These are phyloP conservation scores for Drosophila subsilvestris DNA, from an alignment of 2,888 invertebrate genomes.

Conservation along the genomic window DNA sequence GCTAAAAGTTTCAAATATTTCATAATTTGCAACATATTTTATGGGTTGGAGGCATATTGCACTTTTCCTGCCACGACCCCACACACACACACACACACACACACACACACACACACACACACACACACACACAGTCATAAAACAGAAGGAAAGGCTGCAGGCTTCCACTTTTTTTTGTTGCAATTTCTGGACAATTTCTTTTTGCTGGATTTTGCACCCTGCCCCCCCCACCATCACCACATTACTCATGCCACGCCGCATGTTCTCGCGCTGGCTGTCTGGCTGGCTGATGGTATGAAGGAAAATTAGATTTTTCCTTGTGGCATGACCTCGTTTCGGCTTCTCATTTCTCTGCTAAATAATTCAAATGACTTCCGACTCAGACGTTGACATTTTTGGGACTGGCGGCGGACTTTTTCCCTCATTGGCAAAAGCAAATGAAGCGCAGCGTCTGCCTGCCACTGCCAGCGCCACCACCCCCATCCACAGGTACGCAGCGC, in stretches of 20 bases:
- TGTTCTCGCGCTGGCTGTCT: not conserved
- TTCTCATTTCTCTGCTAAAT: constrained; percentile 56
- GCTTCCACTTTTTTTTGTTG: not conserved
- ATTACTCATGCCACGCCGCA: constrained; percentile 46
- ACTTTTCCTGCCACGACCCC: constrained; percentile 44
- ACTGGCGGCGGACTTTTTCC: not conserved
- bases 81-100: no score
- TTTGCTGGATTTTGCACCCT: constrained; percentile 4
- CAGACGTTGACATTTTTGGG: constrained; percentile 58
- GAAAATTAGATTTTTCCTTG: not conserved
- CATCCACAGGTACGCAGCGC: constrained; percentile 62
- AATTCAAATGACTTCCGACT: constrained; percentile 77
- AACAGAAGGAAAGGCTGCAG: not conserved
- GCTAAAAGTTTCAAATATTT: constrained; percentile 72
- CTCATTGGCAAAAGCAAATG: constrained; percentile 25
- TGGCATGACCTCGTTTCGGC: constrained; percentile 8
- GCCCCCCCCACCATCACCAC: not conserved
- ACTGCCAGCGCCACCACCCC: not conserved
- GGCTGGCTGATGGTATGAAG: not conserved
- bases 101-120: no score
- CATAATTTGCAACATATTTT: constrained; percentile 78
- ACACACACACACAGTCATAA: constrained; percentile 12
- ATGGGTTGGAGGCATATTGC: constrained; percentile 65
- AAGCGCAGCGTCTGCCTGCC: constrained; percentile 8
- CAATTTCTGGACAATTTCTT: constrained; percentile 4